These are phyloP conservation scores for Selenia dentaria DNA, from an alignment of 2,888 invertebrate genomes.

Conservation along the genomic window DNA sequence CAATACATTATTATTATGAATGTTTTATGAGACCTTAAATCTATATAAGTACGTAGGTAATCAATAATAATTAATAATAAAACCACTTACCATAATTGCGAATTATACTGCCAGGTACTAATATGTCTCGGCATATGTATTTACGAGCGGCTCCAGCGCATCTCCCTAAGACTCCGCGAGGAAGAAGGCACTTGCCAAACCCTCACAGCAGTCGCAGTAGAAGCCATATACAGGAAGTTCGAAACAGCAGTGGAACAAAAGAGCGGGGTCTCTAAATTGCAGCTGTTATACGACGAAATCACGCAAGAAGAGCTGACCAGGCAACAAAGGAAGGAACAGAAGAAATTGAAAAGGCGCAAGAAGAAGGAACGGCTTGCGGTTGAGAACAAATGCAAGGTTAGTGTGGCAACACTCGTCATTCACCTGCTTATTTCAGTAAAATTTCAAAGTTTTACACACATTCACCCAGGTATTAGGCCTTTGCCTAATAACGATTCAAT, in stretches of 20 bases:
- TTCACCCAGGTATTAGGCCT: too few species aligned
- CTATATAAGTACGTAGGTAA: too few species aligned
- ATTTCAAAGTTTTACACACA: too few species aligned
- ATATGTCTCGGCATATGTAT: slow-evolving; percentile 97
- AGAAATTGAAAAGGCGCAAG: slow-evolving; percentile 91
- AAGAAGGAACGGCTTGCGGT: slow-evolving; percentile 85
- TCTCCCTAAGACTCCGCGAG: slow-evolving; percentile 93
- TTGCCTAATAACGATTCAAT: too few species aligned
- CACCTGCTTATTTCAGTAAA: too few species aligned
- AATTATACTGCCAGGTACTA: slow-evolving; percentile 87
- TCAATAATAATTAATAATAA: too few species aligned
- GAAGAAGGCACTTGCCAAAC: slow-evolving; percentile 98
- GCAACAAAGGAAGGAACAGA: slow-evolving; percentile 93
- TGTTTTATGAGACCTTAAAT: too few species aligned
- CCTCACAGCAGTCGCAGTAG: slow-evolving; percentile 94
- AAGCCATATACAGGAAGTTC: slow-evolving; percentile 94
- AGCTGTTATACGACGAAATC: slow-evolving; percentile 94
- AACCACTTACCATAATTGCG: too few species aligned
- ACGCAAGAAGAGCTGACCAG: slow-evolving; percentile 94
- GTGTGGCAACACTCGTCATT: too few species aligned
- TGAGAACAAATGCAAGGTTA: slow-evolving; percentile 73
- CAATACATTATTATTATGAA: too few species aligned
- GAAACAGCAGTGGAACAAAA: slow-evolving; percentile 95
- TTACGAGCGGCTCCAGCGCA: slow-evolving; percentile 94
- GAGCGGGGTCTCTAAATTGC: slow-evolving; percentile 94